Evolutionary conservation across 2,797 vertebrate genomes (phyloP), one percentile per base, ranked within the genome.

Genomic region (Peromyscus nudipes): DNA sequence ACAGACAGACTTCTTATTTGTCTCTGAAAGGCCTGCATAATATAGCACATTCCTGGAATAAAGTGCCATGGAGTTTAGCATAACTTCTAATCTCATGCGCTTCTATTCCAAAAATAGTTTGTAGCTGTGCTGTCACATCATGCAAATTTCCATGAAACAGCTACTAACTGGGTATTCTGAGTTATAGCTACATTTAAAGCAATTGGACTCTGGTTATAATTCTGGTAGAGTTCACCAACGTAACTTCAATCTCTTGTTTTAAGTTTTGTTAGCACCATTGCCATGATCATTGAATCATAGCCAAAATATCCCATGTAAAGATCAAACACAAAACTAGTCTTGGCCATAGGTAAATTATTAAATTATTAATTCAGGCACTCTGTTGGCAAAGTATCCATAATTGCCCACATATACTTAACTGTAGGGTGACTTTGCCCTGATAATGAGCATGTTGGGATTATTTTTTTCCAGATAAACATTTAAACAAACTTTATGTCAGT

Each of bases 101-200:
- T 49, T 96, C 92, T 73, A 31, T 82, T 92, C 84, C 91, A 52
- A 79, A 92, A 95, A 75, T 49, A 87, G 29, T 40, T 88, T 91
- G 55, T 89, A 40, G 52, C n/a, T 77, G 37, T 92, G 21, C 52
- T 79, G n/a, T 64, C 62, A 27, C 71, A 52, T 69, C 69, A 60
- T 57, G 4, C 62, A 91, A 16, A 31, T 90, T 95, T 46, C 23
- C 46, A 1, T 55, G 52, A 1, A 69, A n/a, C n/a, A 91, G 43
- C 55, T 37, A 65, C 80, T 88, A 67, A 83, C 71, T 60, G 71
- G 64, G n/a, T 76, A 55, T 34, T 94, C 77, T 55, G 12, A 85
- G 91, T 27, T 25, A 3, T 79, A 23, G 90, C 92, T 96, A 65
- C 34, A 92, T 67, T 57, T 80, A 75, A 73, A 88, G 37, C 46